Conservation (phyloP, 2,113 vertebrate genomes). For the Corydoras maculifer region DNA sequence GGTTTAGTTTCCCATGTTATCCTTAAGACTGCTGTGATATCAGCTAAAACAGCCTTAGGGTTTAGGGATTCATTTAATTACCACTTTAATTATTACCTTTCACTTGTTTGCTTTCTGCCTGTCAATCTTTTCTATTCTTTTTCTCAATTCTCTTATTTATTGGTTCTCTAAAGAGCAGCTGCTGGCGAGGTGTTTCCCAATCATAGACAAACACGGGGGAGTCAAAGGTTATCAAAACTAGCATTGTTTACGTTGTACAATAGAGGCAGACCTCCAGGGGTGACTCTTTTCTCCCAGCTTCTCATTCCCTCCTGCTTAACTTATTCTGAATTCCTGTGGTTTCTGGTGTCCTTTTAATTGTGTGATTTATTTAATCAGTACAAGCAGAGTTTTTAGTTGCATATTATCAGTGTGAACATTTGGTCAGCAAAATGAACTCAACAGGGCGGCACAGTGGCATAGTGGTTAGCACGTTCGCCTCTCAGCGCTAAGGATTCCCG, state of each 20-base stretch:
- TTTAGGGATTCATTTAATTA: slow-evolving; percentile 46
- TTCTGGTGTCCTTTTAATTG: slow-evolving; percentile 4
- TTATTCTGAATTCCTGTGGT: neutral
- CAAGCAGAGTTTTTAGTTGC: neutral
- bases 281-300: slow-evolving; percentile 4
- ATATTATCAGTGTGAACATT: too few relatives aligned
- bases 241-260: slow-evolving; percentile 57
- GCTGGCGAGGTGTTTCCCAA: slow-evolving; percentile 33
- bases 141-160: slow-evolving; percentile 35
- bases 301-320: neutral
- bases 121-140: slow-evolving; percentile 6
- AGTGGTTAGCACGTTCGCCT: too few relatives aligned
- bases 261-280: slow-evolving; percentile 39
- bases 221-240: slow-evolving; percentile 57
- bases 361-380: neutral
- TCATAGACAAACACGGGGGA: slow-evolving; percentile 33
- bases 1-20: neutral
- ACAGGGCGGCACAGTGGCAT: too few relatives aligned
- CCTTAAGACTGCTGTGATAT: slow-evolving; percentile 8
- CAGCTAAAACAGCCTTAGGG: slow-evolving; percentile 3
- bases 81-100: slow-evolving; percentile 45
- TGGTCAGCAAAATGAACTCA: too few relatives aligned
- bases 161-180: slow-evolving; percentile 32
- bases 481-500: too few relatives aligned
- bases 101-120: slow-evolving; percentile 26